These are phyloP conservation scores for Lynx canadensis DNA, from an alignment of 2,113 vertebrate genomes.

Conservation along the genomic window DNA sequence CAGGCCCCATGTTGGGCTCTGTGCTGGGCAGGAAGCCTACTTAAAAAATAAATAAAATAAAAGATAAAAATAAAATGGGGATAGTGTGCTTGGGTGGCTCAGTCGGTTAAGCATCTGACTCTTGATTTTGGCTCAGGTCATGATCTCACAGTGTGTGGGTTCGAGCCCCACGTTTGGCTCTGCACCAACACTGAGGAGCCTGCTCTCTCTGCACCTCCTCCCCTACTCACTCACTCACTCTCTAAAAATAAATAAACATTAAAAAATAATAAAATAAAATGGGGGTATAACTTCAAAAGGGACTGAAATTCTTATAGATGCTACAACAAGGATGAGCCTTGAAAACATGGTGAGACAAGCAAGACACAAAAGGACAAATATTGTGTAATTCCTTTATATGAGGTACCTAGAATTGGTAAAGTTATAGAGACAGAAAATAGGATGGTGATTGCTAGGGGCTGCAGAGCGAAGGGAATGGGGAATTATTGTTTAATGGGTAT, in stretches of 20 bases:
- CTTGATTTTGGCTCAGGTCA: too few relatives aligned
- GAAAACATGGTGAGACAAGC: constrained; percentile 16
- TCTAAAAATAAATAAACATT: too few relatives aligned
- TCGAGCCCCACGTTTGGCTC: neutral
- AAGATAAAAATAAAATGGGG: too few relatives aligned
- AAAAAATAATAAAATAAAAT: neutral
- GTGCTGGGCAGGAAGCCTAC: too few relatives aligned
- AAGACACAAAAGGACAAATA: constrained; percentile 12
- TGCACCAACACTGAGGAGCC: too few relatives aligned
- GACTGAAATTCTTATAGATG: neutral
- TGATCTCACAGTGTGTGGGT: too few relatives aligned
- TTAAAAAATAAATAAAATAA: too few relatives aligned
- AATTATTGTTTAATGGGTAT: neutral
- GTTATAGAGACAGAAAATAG: neutral
- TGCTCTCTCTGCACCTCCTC: neutral
- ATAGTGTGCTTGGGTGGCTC: too few relatives aligned
- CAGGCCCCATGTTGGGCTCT: too few relatives aligned
- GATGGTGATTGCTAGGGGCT: neutral
- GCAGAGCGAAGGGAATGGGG: neutral
- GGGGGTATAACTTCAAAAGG: neutral
- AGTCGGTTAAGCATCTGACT: too few relatives aligned
- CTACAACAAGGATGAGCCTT: neutral
- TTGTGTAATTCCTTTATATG: neutral
- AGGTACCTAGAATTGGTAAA: neutral
- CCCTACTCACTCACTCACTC: too few relatives aligned